Percentiles rank a stretch among this genome's conserved stretches.
Evolutionary conservation across 2,113 vertebrate species (phyloP).

Genomic region (Choloepus hoffmanni): DNA sequence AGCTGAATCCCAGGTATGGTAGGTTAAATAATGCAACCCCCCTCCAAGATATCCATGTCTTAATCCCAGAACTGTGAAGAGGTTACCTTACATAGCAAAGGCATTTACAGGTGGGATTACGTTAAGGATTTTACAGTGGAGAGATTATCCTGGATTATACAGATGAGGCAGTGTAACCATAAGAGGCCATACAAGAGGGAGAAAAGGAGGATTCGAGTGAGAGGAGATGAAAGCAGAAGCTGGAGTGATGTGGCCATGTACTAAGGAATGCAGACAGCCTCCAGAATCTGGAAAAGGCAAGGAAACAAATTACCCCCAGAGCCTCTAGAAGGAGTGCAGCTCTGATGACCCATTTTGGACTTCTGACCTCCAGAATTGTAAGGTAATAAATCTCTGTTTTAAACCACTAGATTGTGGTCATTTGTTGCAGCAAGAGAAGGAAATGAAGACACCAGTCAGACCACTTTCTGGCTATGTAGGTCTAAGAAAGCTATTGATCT

Average conservation of each 20-base stretch:
- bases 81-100: neutral
- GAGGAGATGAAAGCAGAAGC: neutral
- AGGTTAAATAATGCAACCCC: neutral
- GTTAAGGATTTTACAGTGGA: neutral
- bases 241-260: neutral
- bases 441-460: neutral
- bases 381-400: neutral
- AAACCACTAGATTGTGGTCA: neutral
- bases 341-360: too few species aligned
- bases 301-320: neutral
- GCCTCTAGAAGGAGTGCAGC: neutral
- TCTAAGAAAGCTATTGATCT: neutral
- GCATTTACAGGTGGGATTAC: neutral
- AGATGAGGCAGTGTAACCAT: too few species aligned
- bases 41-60: neutral
- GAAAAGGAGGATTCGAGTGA: neutral
- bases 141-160: neutral
- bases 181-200: neutral
- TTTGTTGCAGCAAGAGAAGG: neutral
- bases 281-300: neutral
- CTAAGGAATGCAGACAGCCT: neutral
- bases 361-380: neutral
- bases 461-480: neutral
- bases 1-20: neutral
- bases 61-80: neutral